phyloP scores from a whole-genome alignment of 2,113 vertebrate genomes.

The Tringa solitaria region DNA sequence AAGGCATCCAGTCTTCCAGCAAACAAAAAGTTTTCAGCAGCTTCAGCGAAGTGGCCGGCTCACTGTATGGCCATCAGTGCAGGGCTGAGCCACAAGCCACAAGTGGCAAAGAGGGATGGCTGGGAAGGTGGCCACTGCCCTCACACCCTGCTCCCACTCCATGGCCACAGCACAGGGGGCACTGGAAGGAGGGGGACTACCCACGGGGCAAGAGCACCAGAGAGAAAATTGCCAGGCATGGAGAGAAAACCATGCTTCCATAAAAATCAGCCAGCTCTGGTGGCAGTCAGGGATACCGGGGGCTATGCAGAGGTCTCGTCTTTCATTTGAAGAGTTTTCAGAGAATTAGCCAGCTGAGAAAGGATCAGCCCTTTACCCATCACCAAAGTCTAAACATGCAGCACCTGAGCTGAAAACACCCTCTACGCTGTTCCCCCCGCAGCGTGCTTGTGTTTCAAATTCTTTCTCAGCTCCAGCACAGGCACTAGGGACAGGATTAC shows the following conservation, averaged over 20 bases:
- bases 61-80: accelerated
- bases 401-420: neutral
- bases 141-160: neutral
- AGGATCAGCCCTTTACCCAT: neutral
- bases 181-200: neutral
- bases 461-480: neutral
- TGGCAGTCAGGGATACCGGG: neutral
- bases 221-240: neutral
- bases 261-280: neutral
- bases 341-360: neutral
- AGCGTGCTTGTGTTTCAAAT: neutral
- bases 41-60: neutral
- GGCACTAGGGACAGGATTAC: neutral
- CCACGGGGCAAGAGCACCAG: too few relatives aligned
- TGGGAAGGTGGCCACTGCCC: neutral
- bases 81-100: neutral
- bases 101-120: too few relatives aligned
- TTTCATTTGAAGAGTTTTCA: neutral
- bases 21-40: neutral
- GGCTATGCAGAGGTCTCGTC: accelerated
- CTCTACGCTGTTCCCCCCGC: neutral
- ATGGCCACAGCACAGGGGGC: accelerated
- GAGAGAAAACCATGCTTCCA: neutral
- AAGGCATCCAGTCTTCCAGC: neutral
- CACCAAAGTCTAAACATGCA: neutral